Percentiles rank a stretch among this genome's conserved stretches.
These are phyloP conservation scores for Anneissia japonica DNA, from an alignment of 35 echinoderm and acorn worm species.

Conservation along the genomic window DNA sequence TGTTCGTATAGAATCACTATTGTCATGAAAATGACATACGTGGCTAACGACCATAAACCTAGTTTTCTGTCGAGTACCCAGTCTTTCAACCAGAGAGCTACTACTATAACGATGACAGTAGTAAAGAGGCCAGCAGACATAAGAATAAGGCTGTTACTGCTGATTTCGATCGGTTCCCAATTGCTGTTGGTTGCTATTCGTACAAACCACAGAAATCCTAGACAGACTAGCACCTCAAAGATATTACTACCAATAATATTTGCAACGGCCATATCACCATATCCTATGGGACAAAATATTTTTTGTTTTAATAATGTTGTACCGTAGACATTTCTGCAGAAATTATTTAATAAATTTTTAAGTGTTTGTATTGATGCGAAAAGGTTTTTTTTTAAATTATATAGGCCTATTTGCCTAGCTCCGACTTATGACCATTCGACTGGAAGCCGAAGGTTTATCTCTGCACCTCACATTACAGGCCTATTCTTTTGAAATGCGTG, in stretches of 20 bases:
- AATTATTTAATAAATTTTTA: too few species aligned
- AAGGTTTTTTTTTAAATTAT: too few species aligned
- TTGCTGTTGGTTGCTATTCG: neutral
- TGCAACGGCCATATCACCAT: conserved; percentile 77
- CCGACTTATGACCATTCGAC: too few species aligned
- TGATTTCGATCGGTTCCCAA: conserved; percentile 30
- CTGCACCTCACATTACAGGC: too few species aligned
- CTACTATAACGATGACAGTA: conserved; percentile 48
- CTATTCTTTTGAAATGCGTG: too few species aligned
- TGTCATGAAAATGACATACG: conserved; percentile 34
- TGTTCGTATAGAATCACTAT: conserved; percentile 26
- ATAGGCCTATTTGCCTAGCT: too few species aligned
- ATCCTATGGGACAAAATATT: conserved; percentile 49
- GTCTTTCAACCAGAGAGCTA: conserved; percentile 59
- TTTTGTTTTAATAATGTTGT: too few species aligned
- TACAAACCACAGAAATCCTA: conserved; percentile 79
- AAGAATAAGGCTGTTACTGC: conserved; percentile 48
- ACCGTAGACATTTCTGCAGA: too few species aligned
- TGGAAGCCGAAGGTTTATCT: too few species aligned
- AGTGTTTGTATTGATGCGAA: too few species aligned
- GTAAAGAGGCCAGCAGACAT: conserved; percentile 46
- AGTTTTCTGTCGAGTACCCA: conserved; percentile 61
- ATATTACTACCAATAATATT: conserved; percentile 96
- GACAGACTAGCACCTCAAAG: conserved; percentile 82
- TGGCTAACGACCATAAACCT: conserved; percentile 18